These are phyloP conservation scores for Trachemys scripta DNA, from an alignment of 2,113 vertebrate genomes.

Conservation along the genomic window DNA sequence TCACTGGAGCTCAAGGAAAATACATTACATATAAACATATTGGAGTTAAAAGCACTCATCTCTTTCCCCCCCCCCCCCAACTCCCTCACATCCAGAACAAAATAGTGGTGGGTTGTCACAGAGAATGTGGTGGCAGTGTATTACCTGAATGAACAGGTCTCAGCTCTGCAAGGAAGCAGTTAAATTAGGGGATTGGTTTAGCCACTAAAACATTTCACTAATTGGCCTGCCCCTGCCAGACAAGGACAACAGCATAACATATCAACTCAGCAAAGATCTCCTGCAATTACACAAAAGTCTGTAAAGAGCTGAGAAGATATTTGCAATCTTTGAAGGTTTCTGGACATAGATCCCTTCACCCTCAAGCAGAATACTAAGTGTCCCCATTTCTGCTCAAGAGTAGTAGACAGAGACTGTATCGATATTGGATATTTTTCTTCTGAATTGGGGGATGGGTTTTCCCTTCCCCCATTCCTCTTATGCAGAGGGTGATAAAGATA, in stretches of 20 bases:
- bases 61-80: no score
- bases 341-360: no score
- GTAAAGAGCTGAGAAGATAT: slow-evolving; percentile 19
- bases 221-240: not conserved
- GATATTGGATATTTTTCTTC: slow-evolving; percentile 36
- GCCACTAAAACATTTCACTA: not conserved
- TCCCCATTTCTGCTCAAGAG: not conserved
- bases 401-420: slow-evolving; percentile 2
- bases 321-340: slow-evolving; percentile 20
- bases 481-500: not conserved
- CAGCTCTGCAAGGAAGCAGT: no score
- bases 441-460: not conserved
- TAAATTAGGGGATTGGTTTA: no score
- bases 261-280: not conserved
- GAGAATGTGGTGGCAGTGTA: no score
- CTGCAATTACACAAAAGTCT: not conserved
- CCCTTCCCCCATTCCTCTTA: not conserved
- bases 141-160: no score
- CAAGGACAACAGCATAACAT: not conserved
- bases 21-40: no score
- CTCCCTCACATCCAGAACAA: no score
- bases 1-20: no score
- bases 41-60: no score
- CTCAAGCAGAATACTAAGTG: no score
- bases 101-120: no score